These are phyloP conservation scores for Dendrolimus houi DNA, from an alignment of 2,888 invertebrate genomes.

Conservation along the genomic window DNA sequence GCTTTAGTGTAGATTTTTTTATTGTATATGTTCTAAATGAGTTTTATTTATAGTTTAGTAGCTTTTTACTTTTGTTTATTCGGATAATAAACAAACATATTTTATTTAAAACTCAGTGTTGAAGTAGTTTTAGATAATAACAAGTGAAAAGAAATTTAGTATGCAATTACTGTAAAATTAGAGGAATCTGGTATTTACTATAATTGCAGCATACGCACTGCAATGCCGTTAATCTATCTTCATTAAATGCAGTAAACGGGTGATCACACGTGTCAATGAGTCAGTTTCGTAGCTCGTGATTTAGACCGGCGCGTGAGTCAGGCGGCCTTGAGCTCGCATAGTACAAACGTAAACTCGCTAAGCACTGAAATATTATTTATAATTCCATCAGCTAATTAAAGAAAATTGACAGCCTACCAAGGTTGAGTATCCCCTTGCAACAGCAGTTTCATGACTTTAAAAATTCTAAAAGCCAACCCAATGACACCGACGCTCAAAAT, in stretches of 20 bases:
- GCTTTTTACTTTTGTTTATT: too few relatives aligned
- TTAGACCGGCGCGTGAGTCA: conserved; percentile 58
- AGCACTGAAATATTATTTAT: conserved; percentile 62
- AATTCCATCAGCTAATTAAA: conserved; percentile 37
- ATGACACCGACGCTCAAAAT: conserved; percentile 8
- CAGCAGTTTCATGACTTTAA: conserved; percentile 16
- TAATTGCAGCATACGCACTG: conserved; percentile 5
- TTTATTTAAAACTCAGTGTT: too few relatives aligned
- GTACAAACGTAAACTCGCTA: conserved; percentile 43
- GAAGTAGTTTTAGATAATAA: too few relatives aligned
- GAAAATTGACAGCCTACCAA: conserved; percentile 38
- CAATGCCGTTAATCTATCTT: conserved; percentile 25
- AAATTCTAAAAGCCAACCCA: too few relatives aligned
- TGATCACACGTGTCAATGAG: conserved; percentile 39
- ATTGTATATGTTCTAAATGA: too few relatives aligned
- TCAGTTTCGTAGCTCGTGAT: conserved; percentile 44
- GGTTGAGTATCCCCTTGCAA: conserved; percentile 24
- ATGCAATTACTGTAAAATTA: too few relatives aligned
- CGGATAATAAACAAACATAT: too few relatives aligned
- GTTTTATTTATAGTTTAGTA: too few relatives aligned
- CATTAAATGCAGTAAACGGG: conserved; percentile 17
- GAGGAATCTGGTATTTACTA: too few relatives aligned
- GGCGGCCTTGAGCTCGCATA: conserved; percentile 52
- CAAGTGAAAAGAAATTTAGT: too few relatives aligned
- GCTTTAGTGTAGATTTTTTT: too few relatives aligned